Base-by-base conservation (phyloP, 2,113 vertebrate genomes). In the Andinoacara biseriatus region DNA sequence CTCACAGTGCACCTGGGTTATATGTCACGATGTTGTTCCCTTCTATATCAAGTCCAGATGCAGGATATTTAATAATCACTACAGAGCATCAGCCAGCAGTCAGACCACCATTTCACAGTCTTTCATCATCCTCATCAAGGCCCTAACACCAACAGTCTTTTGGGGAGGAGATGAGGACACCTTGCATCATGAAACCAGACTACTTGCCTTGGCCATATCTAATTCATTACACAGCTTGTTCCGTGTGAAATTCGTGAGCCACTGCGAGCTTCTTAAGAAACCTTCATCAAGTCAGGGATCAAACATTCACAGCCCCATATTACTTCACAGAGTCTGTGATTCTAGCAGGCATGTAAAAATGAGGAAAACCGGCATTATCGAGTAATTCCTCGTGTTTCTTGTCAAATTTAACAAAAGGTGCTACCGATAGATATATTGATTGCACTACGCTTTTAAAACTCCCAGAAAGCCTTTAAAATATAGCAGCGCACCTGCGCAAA, bases 81-180 rank as follows among this genome's bases (percentile, higher is more conserved):
- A 59, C 75, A 83, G 77, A 87, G 63, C 69, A 78, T 87, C 79
- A 85, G 59, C 40, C 76, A 56, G 76, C 67, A 88, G 72, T 60
- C 82, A 67, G 87, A 78, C 72, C 84, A 49, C 67, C 22, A 33
- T 95, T 95, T 92, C 93, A 89, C 35, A 33, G 33, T 61, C 82
- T 95, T 93, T 93, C 92, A 94, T 94, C 94, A 93, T 89, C 91
- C 79, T 88, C 89, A 89, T 89, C 77, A 82, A 87, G 82, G 58
- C 54, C 43, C 38, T 26, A 49, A 87, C 58, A 72, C 76, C 43
- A 72, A 58, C 49, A 31, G 76, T 58, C 79, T 87, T 79, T 58
- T 75, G 22, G 7, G 69, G 76, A 86, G 82, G 82, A 87, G 88
- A 78, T 38, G 85, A 90, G 82, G 81, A 91, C 84, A 85, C 72